Percentiles rank a stretch among this genome's conserved stretches.
Evolutionary conservation across 2,113 vertebrate genomes (phyloP).

Genomic region (Notothenia coriiceps): DNA sequence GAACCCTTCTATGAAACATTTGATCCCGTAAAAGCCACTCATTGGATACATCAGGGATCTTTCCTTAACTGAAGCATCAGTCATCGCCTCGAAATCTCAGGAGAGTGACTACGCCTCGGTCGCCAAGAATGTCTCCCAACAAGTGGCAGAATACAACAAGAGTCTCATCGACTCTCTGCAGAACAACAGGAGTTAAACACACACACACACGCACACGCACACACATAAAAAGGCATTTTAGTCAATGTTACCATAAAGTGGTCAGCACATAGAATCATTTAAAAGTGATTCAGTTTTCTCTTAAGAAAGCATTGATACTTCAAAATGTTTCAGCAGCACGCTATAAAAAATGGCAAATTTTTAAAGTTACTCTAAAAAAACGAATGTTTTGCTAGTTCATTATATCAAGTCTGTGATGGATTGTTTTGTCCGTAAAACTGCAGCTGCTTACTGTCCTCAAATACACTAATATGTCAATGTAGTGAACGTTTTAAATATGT

Average conservation of each 20-base stretch:
- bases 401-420: neutral
- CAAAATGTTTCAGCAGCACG: neutral
- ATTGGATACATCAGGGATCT: neutral
- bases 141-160: conserved; percentile 92
- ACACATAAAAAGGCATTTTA: neutral
- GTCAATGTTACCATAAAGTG: neutral
- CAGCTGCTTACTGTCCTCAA: neutral
- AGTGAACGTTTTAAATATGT: neutral
- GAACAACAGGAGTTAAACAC: conserved; percentile 85
- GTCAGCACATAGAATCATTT: neutral
- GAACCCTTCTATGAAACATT: neutral
- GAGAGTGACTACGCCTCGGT: conserved; percentile 92
- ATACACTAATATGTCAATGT: neutral
- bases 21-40: neutral
- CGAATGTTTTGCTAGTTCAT: neutral
- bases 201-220: neutral
- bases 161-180: conserved; percentile 88
- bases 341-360: neutral
- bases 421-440: neutral
- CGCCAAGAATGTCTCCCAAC: conserved; percentile 87
- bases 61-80: conserved; percentile 86
- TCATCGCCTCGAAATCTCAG: conserved; percentile 93
- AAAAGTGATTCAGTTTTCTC: neutral
- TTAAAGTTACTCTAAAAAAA: no score
- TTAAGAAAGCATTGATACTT: neutral